Evolutionary conservation across 2,113 vertebrate species (phyloP), one percentile per base, ranked within the genome.

Genomic region (Myanophis thanlyinensis): DNA sequence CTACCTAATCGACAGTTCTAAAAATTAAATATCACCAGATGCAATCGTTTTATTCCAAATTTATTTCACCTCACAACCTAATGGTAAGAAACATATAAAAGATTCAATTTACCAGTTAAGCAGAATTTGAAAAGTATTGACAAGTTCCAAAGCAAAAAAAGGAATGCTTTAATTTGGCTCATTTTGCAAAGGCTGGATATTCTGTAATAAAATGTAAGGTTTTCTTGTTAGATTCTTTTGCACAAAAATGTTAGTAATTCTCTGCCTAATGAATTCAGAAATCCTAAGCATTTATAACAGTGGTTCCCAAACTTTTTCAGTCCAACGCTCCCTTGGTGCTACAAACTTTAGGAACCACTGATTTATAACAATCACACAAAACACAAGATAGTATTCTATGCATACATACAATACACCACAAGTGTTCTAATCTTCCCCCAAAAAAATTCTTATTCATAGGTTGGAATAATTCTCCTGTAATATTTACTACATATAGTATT

Each of bases 91-190:
- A 67, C 20, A 22, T n/a, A 91, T 85, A 93, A 92, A 93, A 93
- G 10, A 22, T 90, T 44, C 59, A 84, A 56, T 89, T 85, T 95
- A 97, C 97, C 97, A 94, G 91, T 90, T 92, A 80, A 0, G 56
- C 89, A 95, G 46, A 40, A 53, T 48, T n/a, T 94, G 92, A 47
- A 95, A 80, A 95, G 54, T 22, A 97, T 48, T 53, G 95, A 0
- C 0, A 96, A 80, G 20, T 94, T 85, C 94, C 96, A 95, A 73
- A 96, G 52, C 90, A 94, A 88, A 91, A 0, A 62, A 85, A 0
- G 46, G n/a, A 95, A 93, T 94, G 96, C 95, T 88, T 96, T 52
- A 30, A 91, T 94, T 91, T 89, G 92, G 87, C 25, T 53, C 89
- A 88, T 9, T 89, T 35, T 0, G 0, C 6, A 4, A 12, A 35